A percentile compares a stretch with the other conserved stretches of the same genome.
These are phyloP conservation scores for Symphodus melops DNA, from an alignment of 2,113 vertebrate species.

Conservation along the genomic window DNA sequence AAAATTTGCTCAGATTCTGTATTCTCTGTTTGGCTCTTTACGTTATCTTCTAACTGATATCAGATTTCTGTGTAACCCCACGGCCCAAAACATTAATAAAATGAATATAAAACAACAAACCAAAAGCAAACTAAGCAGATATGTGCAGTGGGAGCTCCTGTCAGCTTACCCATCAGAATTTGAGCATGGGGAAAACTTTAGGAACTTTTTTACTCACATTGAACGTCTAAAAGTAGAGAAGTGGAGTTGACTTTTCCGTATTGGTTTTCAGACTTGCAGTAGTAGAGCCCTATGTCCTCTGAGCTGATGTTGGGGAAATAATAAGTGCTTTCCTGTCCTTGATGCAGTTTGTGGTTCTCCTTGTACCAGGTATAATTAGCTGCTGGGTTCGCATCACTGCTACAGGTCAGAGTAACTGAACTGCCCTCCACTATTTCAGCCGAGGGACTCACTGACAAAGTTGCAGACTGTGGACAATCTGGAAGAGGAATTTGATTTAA, in stretches of 20 bases:
- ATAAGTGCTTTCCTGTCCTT: background rate
- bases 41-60: no score
- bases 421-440: conserved; percentile 24
- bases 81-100: no score
- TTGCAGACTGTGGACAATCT: conserved; percentile 16
- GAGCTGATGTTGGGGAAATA: conserved; percentile 12
- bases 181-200: no score
- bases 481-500: background rate
- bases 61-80: no score
- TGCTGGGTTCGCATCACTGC: conserved; percentile 39
- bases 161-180: no score
- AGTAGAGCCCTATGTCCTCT: conserved; percentile 24
- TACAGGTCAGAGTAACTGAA: conserved; percentile 41
- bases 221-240: conserved; percentile 1
- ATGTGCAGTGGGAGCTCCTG: no score
- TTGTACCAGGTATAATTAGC: conserved; percentile 34
- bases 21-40: no score
- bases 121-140: no score
- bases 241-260: background rate
- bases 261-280: conserved; percentile 38
- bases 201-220: conserved; percentile 20
- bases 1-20: no score
- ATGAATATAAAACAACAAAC: no score
- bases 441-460: conserved; percentile 33
- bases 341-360: background rate